These are phyloP conservation scores for Gobio gobio DNA, from an alignment of 2,113 vertebrate species.

Conservation along the genomic window DNA sequence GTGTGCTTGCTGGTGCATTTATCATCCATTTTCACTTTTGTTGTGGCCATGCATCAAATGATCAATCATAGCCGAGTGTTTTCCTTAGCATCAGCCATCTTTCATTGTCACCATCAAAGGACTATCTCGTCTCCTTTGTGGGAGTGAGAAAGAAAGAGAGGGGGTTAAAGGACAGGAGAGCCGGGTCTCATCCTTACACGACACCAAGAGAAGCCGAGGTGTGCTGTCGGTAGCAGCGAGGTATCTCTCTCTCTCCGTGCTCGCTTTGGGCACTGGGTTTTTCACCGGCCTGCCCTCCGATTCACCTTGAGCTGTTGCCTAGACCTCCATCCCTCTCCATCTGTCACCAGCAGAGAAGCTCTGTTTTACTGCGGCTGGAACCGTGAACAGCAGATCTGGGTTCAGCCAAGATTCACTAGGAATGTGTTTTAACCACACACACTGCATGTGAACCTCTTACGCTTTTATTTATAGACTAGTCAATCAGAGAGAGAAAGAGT, in stretches of 20 bases:
- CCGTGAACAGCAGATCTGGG: constrained; percentile 47
- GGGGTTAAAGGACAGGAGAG: constrained; percentile 43
- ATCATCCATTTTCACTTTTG: constrained; percentile 68
- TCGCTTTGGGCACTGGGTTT: constrained; percentile 42
- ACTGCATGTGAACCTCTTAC: constrained; percentile 29
- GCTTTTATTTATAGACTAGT: constrained; percentile 5
- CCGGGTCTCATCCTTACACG: constrained; percentile 22
- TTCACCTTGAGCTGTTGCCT: constrained; percentile 64
- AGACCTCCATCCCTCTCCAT: constrained; percentile 61
- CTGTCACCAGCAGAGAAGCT: constrained; percentile 57
- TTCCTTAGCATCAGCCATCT: constrained; percentile 64
- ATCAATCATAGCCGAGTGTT: constrained; percentile 66
- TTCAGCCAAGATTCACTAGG: constrained; percentile 54
- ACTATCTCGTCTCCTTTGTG: constrained; percentile 55
- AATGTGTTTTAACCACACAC: constrained; percentile 38
- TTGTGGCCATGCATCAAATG: constrained; percentile 60
- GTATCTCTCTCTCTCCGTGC: neutral
- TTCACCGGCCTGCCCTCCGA: constrained; percentile 63
- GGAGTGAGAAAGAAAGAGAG: constrained; percentile 50
- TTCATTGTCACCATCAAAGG: constrained; percentile 70
- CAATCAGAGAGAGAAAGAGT: constrained; percentile 19
- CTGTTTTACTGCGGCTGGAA: constrained; percentile 51
- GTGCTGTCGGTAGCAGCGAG: constrained; percentile 11
- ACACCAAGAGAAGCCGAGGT: constrained; percentile 2
- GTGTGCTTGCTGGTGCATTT: constrained; percentile 49